Conservation (phyloP, 2,797 vertebrate species). For the Microctenopoma stevenorrisi region DNA sequence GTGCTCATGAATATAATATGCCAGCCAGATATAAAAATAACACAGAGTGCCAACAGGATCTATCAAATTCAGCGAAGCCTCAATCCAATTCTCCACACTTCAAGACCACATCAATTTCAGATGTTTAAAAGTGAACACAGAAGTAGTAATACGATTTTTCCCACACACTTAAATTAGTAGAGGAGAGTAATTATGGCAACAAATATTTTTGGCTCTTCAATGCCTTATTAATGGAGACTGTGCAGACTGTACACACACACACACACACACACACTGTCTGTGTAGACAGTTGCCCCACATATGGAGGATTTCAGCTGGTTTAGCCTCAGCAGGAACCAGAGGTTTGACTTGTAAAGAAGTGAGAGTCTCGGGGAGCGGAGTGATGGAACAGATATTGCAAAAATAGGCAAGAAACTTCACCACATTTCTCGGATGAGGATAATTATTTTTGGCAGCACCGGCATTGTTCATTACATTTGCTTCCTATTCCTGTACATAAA, state of each 20-base stretch:
- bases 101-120: conserved; percentile 70
- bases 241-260: conserved; percentile 14
- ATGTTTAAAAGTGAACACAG: conserved; percentile 70
- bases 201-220: conserved; percentile 56
- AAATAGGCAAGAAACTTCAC: conserved; percentile 84
- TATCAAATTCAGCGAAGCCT: conserved; percentile 78
- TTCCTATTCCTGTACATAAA: conserved; percentile 60
- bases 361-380: conserved; percentile 83
- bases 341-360: conserved; percentile 82
- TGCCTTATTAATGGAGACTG: conserved; percentile 40
- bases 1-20: conserved; percentile 84
- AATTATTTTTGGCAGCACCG: conserved; percentile 87
- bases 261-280: conserved; percentile 46
- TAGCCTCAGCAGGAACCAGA: conserved; percentile 82
- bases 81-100: conserved; percentile 77
- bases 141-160: conserved; percentile 60
- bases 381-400: conserved; percentile 86
- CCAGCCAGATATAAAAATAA: conserved; percentile 81
- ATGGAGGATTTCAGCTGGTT: conserved; percentile 82
- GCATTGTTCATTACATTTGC: conserved; percentile 73
- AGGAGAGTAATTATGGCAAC: conserved; percentile 55
- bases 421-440: conserved; percentile 88
- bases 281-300: conserved; percentile 78
- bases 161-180: conserved; percentile 59
- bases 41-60: conserved; percentile 75